phyloP scores from a whole-genome alignment of 2,113 vertebrate genomes.

The Saccopteryx bilineata region DNA sequence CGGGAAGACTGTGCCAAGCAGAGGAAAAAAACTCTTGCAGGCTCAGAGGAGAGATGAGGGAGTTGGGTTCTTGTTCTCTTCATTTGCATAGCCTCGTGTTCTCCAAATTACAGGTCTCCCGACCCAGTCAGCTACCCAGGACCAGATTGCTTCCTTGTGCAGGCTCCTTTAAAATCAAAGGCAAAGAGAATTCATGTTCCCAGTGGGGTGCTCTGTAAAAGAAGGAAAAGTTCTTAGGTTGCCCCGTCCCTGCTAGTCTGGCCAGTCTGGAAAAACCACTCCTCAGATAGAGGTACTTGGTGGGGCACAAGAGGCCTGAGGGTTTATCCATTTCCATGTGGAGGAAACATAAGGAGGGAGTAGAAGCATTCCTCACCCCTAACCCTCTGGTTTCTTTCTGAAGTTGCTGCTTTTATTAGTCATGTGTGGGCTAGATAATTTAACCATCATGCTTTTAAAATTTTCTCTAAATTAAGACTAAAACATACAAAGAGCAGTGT shows the following conservation, averaged over 20 bases:
- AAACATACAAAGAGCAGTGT: not conserved
- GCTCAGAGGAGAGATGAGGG: not conserved
- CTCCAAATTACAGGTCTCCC: not conserved
- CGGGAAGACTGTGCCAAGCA: not conserved
- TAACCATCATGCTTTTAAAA: not conserved
- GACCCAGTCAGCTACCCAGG: not conserved
- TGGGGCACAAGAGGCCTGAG: not conserved
- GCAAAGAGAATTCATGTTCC: not conserved
- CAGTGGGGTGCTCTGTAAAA: not conserved
- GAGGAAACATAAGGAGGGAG: not conserved
- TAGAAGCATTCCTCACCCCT: not conserved
- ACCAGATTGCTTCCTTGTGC: not conserved
- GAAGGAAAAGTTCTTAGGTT: not conserved
- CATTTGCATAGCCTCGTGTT: not conserved
- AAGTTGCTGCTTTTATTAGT: constrained; percentile 14
- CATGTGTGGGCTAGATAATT: not conserved
- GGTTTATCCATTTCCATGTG: not conserved
- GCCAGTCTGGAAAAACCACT: not conserved
- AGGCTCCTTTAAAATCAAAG: not conserved
- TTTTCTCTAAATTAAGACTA: not conserved
- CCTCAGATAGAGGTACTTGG: not conserved
- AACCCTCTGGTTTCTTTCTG: not conserved
- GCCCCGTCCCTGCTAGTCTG: not conserved
- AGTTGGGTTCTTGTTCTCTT: not conserved
- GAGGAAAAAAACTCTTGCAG: not conserved